Percentiles rank a stretch among this genome's conserved stretches.
phyloP scores from a whole-genome alignment of 2,888 invertebrate genomes.

The Imbricaverruca yamaguchii region DNA sequence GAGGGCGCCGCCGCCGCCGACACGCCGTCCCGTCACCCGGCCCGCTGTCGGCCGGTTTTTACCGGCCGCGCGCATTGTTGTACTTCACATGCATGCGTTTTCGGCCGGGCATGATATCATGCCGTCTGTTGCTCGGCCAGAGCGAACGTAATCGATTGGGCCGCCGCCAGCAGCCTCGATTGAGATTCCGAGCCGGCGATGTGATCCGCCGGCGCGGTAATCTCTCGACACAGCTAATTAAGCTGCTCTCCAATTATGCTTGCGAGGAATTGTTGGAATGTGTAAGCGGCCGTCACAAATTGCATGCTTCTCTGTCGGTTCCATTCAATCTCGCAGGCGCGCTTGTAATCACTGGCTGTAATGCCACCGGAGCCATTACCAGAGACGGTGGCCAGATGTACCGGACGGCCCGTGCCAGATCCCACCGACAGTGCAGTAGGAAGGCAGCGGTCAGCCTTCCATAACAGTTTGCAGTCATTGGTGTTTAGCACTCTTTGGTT shows the following conservation, averaged over 20 bases:
- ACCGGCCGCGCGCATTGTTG: too few relatives aligned
- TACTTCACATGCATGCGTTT: neutral
- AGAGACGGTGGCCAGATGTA: neutral
- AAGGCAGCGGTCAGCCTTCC: too few relatives aligned
- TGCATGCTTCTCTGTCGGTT: neutral
- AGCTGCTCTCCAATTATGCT: slow-evolving; percentile 19
- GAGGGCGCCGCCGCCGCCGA: too few relatives aligned
- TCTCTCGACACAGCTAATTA: slow-evolving; percentile 15
- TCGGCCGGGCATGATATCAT: neutral
- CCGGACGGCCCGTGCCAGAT: neutral
- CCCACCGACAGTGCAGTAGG: too few relatives aligned
- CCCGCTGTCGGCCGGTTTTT: too few relatives aligned
- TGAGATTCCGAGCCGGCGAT: neutral
- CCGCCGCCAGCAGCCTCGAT: neutral
- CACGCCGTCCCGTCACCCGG: too few relatives aligned
- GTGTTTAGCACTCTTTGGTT: too few relatives aligned
- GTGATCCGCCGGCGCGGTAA: neutral
- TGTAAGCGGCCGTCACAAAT: slow-evolving; percentile 14
- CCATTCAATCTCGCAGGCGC: neutral
- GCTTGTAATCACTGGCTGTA: neutral
- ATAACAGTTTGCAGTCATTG: too few relatives aligned
- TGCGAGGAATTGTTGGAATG: neutral
- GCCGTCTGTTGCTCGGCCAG: neutral
- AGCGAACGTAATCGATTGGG: neutral
- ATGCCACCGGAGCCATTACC: neutral